Percentiles rank a stretch among this genome's conserved stretches.
Conservation (phyloP, 2,888 invertebrate genomes). For the Hermaeophaga mercurialis region DNA sequence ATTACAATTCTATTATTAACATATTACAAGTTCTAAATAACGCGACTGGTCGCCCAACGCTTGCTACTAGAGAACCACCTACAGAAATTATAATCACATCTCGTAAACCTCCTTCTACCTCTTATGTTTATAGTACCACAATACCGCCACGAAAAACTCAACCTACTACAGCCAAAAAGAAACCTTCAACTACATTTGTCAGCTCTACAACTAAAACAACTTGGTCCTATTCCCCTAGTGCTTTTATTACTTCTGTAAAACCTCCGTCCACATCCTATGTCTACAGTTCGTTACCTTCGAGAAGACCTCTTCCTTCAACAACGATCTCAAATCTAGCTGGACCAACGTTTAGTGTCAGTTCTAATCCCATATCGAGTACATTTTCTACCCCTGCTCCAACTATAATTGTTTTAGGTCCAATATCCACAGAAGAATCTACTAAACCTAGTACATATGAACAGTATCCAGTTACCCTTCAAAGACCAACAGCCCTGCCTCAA, state of each 20-base stretch:
- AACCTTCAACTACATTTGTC: conserved; percentile 50
- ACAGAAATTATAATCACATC: conserved; percentile 28
- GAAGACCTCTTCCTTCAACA: conserved; percentile 38
- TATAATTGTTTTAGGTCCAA: conserved; percentile 64
- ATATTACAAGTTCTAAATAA: conserved; percentile 68
- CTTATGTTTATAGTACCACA: conserved; percentile 57
- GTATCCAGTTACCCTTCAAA: conserved; percentile 43
- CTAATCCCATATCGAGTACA: conserved; percentile 38
- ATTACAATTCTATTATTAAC: conserved; percentile 64
- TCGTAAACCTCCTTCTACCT: conserved; percentile 57
- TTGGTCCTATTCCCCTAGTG: conserved; percentile 45
- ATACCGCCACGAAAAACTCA: conserved; percentile 48
- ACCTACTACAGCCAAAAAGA: conserved; percentile 32
- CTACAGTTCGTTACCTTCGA: conserved; percentile 45
- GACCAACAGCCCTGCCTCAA: conserved; percentile 45
- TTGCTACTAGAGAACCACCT: conserved; percentile 35
- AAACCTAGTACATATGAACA: conserved; percentile 45
- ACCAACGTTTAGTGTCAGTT: conserved; percentile 47
- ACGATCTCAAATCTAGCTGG: conserved; percentile 46
- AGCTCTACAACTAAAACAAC: conserved; percentile 44
- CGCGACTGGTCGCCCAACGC: conserved; percentile 51
- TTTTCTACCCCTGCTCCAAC: conserved; percentile 62
- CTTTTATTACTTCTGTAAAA: conserved; percentile 47
- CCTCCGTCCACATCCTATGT: conserved; percentile 58
- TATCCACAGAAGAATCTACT: conserved; percentile 48